These are phyloP conservation scores for Sebastiscus tertius DNA, from an alignment of 2,797 vertebrate genomes.

Conservation along the genomic window DNA sequence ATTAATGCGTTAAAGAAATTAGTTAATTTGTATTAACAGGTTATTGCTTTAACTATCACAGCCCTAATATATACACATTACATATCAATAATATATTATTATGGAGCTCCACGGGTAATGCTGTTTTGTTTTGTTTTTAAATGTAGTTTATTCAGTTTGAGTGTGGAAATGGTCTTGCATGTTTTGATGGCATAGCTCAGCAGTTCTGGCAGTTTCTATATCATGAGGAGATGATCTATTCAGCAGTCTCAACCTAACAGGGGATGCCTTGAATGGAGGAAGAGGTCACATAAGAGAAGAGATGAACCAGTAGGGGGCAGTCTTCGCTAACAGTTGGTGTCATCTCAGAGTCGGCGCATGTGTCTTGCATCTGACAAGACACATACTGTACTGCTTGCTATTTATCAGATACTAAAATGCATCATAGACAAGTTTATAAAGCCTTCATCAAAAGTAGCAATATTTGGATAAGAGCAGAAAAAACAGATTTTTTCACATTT, in stretches of 20 bases:
- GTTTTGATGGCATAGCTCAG: not conserved
- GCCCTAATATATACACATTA: not conserved
- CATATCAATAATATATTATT: not conserved
- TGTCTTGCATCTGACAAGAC: not conserved
- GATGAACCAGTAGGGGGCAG: constrained; percentile 41
- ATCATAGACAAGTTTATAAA: constrained; percentile 2
- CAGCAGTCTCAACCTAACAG: not conserved
- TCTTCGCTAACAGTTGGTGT: not conserved
- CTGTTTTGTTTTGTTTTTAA: too few species aligned
- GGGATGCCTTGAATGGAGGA: not conserved
- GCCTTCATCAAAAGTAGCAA: constrained; percentile 13
- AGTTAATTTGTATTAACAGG: too few species aligned
- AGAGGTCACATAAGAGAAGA: not conserved
- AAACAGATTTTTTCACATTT: not conserved
- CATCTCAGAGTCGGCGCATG: not conserved
- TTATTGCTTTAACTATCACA: too few species aligned
- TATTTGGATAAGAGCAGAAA: constrained; percentile 9
- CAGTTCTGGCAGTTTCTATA: not conserved
- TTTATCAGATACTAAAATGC: constrained; percentile 13
- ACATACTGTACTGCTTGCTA: not conserved
- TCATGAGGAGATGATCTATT: not conserved
- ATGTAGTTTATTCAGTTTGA: too few species aligned
- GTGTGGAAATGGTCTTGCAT: not conserved
- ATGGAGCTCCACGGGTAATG: not conserved
- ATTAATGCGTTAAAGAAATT: too few species aligned